Conservation (phyloP, 2,797 vertebrate species). For the Eulemur coronatus region DNA sequence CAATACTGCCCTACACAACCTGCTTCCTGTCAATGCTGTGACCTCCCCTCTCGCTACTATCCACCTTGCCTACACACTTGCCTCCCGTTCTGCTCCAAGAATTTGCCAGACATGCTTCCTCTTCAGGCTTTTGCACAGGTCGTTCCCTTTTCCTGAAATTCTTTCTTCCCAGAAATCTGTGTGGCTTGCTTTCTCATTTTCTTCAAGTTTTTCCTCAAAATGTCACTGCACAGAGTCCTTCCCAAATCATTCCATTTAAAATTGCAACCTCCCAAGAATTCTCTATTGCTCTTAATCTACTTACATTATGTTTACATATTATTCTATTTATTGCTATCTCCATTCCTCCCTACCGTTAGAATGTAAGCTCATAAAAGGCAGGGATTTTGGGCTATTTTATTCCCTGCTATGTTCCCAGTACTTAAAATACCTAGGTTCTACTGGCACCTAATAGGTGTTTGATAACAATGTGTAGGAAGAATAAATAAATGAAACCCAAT, state of each 20-base stretch:
- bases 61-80: not conserved
- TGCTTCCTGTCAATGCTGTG: not conserved
- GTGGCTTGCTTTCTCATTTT: slow-evolving; percentile 50
- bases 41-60: not conserved
- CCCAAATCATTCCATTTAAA: slow-evolving; percentile 11
- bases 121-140: not conserved
- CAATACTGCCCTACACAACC: not conserved
- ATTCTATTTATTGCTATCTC: not conserved
- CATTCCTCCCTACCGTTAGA: not conserved
- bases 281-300: not conserved
- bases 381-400: not conserved
- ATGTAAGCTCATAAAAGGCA: not conserved
- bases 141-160: slow-evolving; percentile 56
- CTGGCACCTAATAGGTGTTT: not conserved
- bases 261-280: not conserved
- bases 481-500: not conserved
- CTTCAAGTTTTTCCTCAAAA: slow-evolving; percentile 55
- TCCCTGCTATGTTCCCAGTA: not conserved
- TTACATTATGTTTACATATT: not conserved
- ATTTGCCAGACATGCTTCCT: not conserved
- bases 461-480: not conserved
- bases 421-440: not conserved
- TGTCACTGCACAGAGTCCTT: slow-evolving; percentile 31
- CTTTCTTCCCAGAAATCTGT: slow-evolving; percentile 11
- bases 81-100: slow-evolving; percentile 17